Conservation (phyloP, 2,888 invertebrate genomes). For the Steromphala cineraria region DNA sequence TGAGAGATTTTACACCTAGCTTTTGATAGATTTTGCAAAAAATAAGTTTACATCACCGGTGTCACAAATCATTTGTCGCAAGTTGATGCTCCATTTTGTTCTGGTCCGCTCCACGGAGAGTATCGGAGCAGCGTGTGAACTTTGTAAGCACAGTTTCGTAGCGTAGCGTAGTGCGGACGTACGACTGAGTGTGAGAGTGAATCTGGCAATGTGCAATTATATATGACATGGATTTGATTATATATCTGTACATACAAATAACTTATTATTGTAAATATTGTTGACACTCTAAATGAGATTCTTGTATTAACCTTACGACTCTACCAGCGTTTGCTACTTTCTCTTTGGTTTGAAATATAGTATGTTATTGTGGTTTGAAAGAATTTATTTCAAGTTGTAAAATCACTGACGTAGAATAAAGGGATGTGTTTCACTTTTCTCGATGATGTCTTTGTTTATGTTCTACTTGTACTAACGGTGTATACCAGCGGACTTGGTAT, state of each 20-base stretch:
- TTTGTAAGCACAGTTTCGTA: conserved; percentile 17
- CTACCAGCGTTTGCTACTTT: conserved; percentile 3
- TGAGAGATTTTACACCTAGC: no score
- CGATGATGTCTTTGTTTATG: background rate
- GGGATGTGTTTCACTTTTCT: conserved; percentile 10
- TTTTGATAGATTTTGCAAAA: no score
- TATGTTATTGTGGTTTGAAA: conserved; percentile 17
- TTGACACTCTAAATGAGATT: background rate
- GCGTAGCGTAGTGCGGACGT: conserved; percentile 17
- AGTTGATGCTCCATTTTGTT: no score
- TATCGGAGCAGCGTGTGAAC: no score
- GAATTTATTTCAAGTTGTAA: conserved; percentile 9
- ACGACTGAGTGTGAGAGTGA: conserved; percentile 1
- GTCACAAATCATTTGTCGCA: no score
- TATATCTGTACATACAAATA: conserved; percentile 22
- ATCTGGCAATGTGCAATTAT: background rate
- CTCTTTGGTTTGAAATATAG: conserved; percentile 9
- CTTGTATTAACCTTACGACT: background rate
- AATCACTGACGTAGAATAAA: conserved; percentile 5
- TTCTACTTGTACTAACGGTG: no score
- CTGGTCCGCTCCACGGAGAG: no score
- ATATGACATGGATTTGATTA: background rate
- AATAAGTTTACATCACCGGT: no score
- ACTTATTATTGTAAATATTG: conserved; percentile 16
- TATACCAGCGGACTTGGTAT: no score